Evolutionary conservation across 2,888 invertebrate genomes (phyloP), one percentile per base, ranked within the genome.

Genomic region (Tipula lateralis): DNA sequence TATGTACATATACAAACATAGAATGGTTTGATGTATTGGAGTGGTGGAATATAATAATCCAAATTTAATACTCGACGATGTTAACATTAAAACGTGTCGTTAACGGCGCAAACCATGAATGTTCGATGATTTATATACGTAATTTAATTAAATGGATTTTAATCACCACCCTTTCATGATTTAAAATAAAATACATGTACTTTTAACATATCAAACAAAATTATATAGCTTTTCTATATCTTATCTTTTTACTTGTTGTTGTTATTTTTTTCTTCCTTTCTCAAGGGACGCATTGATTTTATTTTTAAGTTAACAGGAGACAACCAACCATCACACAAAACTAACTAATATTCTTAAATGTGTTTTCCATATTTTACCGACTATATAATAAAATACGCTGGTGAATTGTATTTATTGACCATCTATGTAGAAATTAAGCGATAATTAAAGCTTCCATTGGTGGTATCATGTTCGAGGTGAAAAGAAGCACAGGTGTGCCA

Each of bases 221-320:
- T 82, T 30, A 30, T 82, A 82, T 82, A 82, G 29, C 82, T 82
- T 82, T 30, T 9, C 66, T 66, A 66, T 66, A 19, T 66, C 24
- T 24, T 66, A 19, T 66, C 24, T 66, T 50, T 66, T 19, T n/a
- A n/a, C n/a, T n/a, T n/a, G n/a, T n/a, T n/a, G n/a, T n/a, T n/a
- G n/a, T n/a, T n/a, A n/a, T n/a, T n/a, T n/a, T n/a, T n/a, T n/a
- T n/a, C n/a, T n/a, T 30, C 19, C 29, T 32, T 82, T 82, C 82
- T 82, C 82, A 82, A 30, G 82, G 82, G 82, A 82, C 82, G 30
- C 82, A 82, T 82, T 82, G 82, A 82, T 82, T 82, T 82, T 82
- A 82, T 82, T 82, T 66, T 66, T 24, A 66, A 66, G 19, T 66
- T 66, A 66, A 66, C 66, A 66, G 66, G 66, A 19, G 24, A 66